A percentile compares a stretch with the other conserved stretches of the same genome.
phyloP scores from a whole-genome alignment of 2,113 vertebrate species.

The Raphicerus campestris region DNA sequence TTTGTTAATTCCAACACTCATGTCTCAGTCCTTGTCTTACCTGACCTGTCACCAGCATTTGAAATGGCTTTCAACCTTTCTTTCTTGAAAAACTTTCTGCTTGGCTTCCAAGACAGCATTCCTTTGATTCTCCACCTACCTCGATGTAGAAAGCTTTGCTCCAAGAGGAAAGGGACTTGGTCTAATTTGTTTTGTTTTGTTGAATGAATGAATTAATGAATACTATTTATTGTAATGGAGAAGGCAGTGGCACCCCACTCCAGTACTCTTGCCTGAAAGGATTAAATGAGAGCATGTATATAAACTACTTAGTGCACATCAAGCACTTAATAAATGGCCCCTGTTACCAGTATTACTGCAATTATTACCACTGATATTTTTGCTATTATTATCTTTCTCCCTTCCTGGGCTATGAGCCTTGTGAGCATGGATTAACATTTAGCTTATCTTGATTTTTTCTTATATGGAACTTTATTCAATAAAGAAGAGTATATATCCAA shows the following conservation, averaged over 20 bases:
- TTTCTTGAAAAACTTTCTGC: background rate
- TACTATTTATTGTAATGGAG: background rate
- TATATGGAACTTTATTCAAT: background rate
- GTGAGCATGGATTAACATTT: background rate
- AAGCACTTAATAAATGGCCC: background rate
- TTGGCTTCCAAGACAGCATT: background rate
- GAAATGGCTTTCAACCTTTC: background rate
- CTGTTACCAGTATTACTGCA: background rate
- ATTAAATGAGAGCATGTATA: background rate
- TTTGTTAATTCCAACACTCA: background rate
- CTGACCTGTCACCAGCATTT: background rate
- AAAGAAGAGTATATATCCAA: background rate
- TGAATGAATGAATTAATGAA: background rate
- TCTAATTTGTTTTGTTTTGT: background rate
- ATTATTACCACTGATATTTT: background rate
- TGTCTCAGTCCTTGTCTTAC: background rate
- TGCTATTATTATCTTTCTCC: background rate
- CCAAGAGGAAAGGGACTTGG: background rate
- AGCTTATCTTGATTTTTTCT: background rate
- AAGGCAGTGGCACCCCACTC: too few relatives aligned
- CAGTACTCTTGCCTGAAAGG: background rate
- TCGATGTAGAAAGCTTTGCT: background rate
- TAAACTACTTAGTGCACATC: background rate
- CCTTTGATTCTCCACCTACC: background rate
- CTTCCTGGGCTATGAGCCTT: background rate